Conservation (phyloP, 2,113 vertebrate genomes). For the Tragelaphus scriptus region DNA sequence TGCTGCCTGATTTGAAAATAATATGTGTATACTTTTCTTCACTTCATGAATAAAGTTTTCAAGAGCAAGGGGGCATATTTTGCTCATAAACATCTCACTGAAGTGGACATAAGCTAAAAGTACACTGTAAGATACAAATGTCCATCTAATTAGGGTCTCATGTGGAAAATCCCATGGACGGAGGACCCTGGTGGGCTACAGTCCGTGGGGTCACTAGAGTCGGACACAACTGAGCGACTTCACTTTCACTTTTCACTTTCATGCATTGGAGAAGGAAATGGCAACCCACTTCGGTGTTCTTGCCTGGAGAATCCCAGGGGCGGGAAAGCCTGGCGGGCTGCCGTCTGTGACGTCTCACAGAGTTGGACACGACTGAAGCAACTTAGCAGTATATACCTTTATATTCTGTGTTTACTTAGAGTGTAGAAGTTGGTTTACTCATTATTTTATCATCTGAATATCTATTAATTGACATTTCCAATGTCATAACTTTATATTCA, state of each 20-base stretch:
- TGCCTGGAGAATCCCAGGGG: too few relatives aligned
- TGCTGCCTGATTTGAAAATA: neutral
- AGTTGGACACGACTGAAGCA: fast-evolving
- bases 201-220: too few relatives aligned
- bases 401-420: neutral
- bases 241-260: too few relatives aligned
- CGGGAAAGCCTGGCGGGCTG: too few relatives aligned
- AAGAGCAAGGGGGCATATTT: neutral
- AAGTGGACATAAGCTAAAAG: neutral
- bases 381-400: neutral
- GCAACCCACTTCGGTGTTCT: too few relatives aligned
- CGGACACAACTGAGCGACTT: too few relatives aligned
- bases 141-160: too few relatives aligned
- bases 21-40: neutral
- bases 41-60: neutral
- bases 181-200: too few relatives aligned
- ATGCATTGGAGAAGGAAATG: too few relatives aligned
- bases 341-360: fast-evolving
- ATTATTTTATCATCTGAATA: neutral
- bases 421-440: neutral
- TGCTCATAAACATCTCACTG: neutral
- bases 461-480: neutral
- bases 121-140: neutral
- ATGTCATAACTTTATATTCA: neutral
- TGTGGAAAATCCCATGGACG: too few relatives aligned